These are phyloP conservation scores for Sipha maydis DNA, from an alignment of 2,888 invertebrate genomes.

Conservation along the genomic window DNA sequence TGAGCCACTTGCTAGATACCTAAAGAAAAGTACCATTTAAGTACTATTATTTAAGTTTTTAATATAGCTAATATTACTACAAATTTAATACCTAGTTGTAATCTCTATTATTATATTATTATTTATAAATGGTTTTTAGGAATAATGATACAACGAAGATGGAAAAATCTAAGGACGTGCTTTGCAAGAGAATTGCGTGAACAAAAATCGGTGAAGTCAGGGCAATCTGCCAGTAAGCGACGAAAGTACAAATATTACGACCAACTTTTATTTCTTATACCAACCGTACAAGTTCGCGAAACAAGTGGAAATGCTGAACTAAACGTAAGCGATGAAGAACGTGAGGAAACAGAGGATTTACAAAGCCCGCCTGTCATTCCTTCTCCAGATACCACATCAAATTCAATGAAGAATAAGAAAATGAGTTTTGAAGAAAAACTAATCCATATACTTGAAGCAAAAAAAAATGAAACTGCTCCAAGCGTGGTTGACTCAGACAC, in stretches of 20 bases:
- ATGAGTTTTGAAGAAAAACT: background rate
- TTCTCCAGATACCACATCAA: constrained; percentile 4
- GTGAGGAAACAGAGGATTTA: constrained; percentile 2
- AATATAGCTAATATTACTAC: no score
- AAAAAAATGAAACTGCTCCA: constrained; percentile 7
- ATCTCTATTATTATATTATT: no score
- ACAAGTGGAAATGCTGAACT: constrained; percentile 15
- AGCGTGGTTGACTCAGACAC: constrained; percentile 32
- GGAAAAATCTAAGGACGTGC: no score
- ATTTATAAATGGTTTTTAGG: no score
- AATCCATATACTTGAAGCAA: constrained; percentile 8
- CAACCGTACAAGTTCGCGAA: constrained; percentile 5
- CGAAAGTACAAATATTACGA: background rate
- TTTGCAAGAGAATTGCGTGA: no score
- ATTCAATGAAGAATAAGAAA: constrained; percentile 4
- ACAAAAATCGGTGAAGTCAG: background rate
- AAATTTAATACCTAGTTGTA: no score
- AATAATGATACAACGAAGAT: no score
- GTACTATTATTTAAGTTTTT: no score
- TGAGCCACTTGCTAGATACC: no score
- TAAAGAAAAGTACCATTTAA: no score
- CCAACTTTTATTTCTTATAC: constrained; percentile 1
- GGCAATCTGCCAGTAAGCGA: background rate
- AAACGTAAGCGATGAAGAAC: constrained; percentile 19
- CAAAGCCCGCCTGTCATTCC: background rate